A percentile compares a stretch with the other conserved stretches of the same genome.
Evolutionary conservation across 1,140 invertebrate species (phyloP).

Genomic region (Drosophila yakuba): DNA sequence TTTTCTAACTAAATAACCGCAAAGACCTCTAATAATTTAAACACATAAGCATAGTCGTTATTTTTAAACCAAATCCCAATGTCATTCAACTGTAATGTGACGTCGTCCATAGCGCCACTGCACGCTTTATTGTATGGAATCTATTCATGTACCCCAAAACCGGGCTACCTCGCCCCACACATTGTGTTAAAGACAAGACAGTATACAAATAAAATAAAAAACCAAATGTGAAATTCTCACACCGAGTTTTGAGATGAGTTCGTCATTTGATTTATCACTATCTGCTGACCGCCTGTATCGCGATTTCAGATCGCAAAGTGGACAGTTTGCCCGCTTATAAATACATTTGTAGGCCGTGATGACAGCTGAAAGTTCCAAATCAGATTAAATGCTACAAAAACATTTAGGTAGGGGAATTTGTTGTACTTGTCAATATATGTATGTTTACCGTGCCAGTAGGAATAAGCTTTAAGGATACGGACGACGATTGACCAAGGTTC

Average conservation of each 20-base stretch:
- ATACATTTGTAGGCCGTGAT: constrained; percentile 16
- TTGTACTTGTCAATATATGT: background rate
- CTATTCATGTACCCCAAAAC: constrained; percentile 36
- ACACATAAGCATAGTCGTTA: constrained; percentile 59
- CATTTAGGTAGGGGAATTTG: background rate
- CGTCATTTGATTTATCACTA: constrained; percentile 32
- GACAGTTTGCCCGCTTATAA: constrained; percentile 17
- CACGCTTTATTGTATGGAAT: constrained; percentile 51
- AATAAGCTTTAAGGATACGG: background rate
- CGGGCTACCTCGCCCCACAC: constrained; percentile 2
- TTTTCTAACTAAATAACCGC: constrained; percentile 61
- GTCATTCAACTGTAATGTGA: constrained; percentile 50
- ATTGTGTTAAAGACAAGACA: constrained; percentile 48
- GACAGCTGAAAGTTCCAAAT: constrained; percentile 5
- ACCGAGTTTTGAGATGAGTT: constrained; percentile 18
- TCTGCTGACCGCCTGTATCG: constrained; percentile 30
- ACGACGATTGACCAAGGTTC: background rate
- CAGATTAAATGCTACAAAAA: background rate
- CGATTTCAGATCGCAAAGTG: constrained; percentile 28
- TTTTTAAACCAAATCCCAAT: constrained; percentile 43
- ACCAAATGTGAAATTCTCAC: constrained; percentile 22
- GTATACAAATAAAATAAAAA: constrained; percentile 44
- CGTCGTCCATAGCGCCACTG: constrained; percentile 37
- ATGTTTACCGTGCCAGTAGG: background rate
- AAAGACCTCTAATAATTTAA: constrained; percentile 76